These are phyloP conservation scores for Metalampra italica DNA, from an alignment of 2,888 invertebrate genomes.

Conservation along the genomic window DNA sequence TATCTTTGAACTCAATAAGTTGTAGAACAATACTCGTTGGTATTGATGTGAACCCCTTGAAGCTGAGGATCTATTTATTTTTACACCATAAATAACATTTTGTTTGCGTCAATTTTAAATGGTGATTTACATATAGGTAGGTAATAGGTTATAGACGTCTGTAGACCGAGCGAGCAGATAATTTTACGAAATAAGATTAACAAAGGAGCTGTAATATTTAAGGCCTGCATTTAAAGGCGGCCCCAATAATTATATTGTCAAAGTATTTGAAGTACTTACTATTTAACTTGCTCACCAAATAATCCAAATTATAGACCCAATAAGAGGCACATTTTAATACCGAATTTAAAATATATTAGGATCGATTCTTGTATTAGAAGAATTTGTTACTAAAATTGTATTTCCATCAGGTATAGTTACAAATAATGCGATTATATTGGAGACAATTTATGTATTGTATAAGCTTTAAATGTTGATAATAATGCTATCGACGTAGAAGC, in stretches of 20 bases:
- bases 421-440: slow-evolving; percentile 45
- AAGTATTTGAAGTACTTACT: neutral
- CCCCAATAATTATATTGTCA: neutral
- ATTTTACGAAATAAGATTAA: neutral
- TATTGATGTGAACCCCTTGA: too few relatives aligned
- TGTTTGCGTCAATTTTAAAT: too few relatives aligned
- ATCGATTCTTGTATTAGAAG: slow-evolving; percentile 34
- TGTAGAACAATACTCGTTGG: too few relatives aligned
- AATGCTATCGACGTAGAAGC: neutral
- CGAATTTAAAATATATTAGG: slow-evolving; percentile 53
- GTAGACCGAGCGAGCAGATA: too few relatives aligned
- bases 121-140: too few relatives aligned
- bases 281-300: slow-evolving; percentile 36
- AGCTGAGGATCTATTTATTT: too few relatives aligned
- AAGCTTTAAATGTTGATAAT: neutral
- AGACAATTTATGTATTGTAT: slow-evolving; percentile 11
- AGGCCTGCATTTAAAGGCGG: too few relatives aligned
- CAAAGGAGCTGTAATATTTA: neutral
- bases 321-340: slow-evolving; percentile 42
- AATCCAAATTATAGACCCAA: slow-evolving; percentile 20
- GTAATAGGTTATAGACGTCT: too few relatives aligned
- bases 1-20: too few relatives aligned
- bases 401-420: slow-evolving; percentile 24
- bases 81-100: too few relatives aligned
- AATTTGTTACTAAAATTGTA: slow-evolving; percentile 22